These are phyloP conservation scores for Paragorgia papillata DNA, from an alignment of 92 coral and sea anemone species.

Conservation along the genomic window DNA sequence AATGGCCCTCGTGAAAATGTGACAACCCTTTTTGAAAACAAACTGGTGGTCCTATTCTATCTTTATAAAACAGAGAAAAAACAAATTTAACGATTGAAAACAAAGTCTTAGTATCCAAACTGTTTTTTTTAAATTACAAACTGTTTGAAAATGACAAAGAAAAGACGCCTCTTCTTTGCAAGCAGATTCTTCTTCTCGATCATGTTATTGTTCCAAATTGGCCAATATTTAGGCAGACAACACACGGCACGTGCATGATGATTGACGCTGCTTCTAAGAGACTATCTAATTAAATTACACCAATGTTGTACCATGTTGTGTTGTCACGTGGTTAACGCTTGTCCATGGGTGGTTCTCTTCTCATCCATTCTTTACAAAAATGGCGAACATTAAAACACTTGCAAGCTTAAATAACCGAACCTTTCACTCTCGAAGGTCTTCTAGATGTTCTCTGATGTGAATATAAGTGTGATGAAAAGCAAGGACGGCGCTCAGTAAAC, in stretches of 20 bases:
- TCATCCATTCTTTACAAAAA: background rate
- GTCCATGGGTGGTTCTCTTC: slow-evolving; percentile 23
- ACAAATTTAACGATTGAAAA: background rate
- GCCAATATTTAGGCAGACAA: slow-evolving; percentile 36
- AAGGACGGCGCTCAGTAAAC: slow-evolving; percentile 33
- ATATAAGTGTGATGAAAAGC: background rate
- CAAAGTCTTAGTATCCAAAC: background rate
- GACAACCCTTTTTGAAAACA: slow-evolving; percentile 2
- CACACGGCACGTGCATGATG: slow-evolving; percentile 41
- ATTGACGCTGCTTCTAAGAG: slow-evolving; percentile 17
- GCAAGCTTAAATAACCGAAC: background rate
- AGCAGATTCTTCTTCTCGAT: slow-evolving; percentile 22
- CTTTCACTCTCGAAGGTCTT: background rate
- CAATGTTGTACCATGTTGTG: slow-evolving; percentile 3
- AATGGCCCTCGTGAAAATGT: slow-evolving; percentile 39
- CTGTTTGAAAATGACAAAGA: background rate
- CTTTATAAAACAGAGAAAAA: background rate
- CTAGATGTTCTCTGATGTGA: slow-evolving; percentile 1
- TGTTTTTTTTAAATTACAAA: background rate
- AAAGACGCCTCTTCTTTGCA: slow-evolving; percentile 5
- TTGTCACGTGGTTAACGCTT: slow-evolving; percentile 31
- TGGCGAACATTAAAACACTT: background rate
- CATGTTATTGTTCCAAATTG: slow-evolving; percentile 33
- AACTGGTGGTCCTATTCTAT: slow-evolving; percentile 32
- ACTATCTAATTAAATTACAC: slow-evolving; percentile 39